Evolutionary conservation across 1,140 invertebrate species (phyloP), one percentile per base, ranked within the genome.

Genomic region (Drosophila nigromelanica): DNA sequence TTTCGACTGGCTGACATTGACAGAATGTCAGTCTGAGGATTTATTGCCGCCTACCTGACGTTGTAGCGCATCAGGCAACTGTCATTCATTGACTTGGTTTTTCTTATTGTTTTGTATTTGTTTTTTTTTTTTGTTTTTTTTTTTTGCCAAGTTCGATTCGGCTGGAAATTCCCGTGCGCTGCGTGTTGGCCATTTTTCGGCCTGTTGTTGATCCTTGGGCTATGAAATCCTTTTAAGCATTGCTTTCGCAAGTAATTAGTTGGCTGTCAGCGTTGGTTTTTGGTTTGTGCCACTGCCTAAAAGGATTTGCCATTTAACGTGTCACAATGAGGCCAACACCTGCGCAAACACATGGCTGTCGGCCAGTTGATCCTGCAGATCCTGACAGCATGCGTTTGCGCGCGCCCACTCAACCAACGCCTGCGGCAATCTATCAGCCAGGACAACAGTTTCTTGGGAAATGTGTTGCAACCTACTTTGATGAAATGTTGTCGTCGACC

Each of bases 181-280:
- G 24, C 39, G 15, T 33, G 37, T 21, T 18, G 15, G 43, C 48
- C 54, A 69, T 76, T 76, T 76, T 69, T 55, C 35, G 54, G 50
- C 56, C 30, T 50, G 47, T 67, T n/a, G 27, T 52, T 69, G 61
- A 24, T 54, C 48, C 37, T 58, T 70, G 33, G 27, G 56, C 43
- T 27, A 8, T n/a, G 30, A 70, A 72, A 78, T 78, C 73, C 73
- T 42, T 72, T 68, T 63, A 68, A n/a, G 56, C 54, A 45, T 76
- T 76, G 68, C 73, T 67, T 63, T 78, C 51, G 60, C 73, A 76
- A 75, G 67, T 72, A 78, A 79, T 79, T 79, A 79, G 76, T 79
- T 74, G 73, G 59, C 73, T 79, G 76, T 79, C 76, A 79, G 62
- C 76, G 40, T 76, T 59, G 58, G 55, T 70, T 35, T 15, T 62